Evolutionary conservation across 2,113 vertebrate species (phyloP), one percentile per base, ranked within the genome.

Genomic region (Acanthisitta chloris): DNA sequence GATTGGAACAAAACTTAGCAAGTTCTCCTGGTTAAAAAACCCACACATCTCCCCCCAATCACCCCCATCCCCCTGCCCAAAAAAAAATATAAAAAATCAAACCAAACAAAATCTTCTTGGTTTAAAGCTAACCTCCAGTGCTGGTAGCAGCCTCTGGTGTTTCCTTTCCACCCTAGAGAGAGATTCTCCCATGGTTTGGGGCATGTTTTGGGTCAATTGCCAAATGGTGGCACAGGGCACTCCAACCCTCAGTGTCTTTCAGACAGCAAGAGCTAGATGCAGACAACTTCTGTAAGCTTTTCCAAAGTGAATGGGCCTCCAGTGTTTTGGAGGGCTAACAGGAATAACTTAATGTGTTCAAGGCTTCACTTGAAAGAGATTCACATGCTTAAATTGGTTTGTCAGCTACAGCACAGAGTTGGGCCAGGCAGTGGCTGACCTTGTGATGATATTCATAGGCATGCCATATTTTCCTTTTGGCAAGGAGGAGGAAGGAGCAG

Each of bases 391-490:
- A 46, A 49, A 29, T 14, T 6, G 8, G 72, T 76, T 72, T 72
- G 31, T 45, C 21, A 42, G 29, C 34, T n/a, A 9, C 54, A 57
- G 40, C 0, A 2, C 0, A 2, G 70, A 80, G 36, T 36, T 21
- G 16, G 20, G 19, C 25, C 38, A 0, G 0, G 23, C 0, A 1
- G n/a, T 25, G 34, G 12, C 54, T 90, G 58, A 70, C 33, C 38
- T 78, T 61, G 28, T 16, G 34, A 9, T 61, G 58, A 34, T 61
- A 1, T 52, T 61, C 11, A 3, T 12, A 57, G 25, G 2, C 0
- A 0, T 1, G 0, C 2, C 45, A 0, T 55, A 6, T 38, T 55
- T 51, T 64, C 43, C 5, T 51, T 62, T 83, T 23, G 34, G 34
- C 1, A 19, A 66, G 29, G 20, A 33, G 28, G 55, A 62, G 17